A percentile compares a stretch with the other conserved stretches of the same genome.
These are phyloP conservation scores for Chitala chitala DNA, from an alignment of 2,113 vertebrate genomes.

Conservation along the genomic window DNA sequence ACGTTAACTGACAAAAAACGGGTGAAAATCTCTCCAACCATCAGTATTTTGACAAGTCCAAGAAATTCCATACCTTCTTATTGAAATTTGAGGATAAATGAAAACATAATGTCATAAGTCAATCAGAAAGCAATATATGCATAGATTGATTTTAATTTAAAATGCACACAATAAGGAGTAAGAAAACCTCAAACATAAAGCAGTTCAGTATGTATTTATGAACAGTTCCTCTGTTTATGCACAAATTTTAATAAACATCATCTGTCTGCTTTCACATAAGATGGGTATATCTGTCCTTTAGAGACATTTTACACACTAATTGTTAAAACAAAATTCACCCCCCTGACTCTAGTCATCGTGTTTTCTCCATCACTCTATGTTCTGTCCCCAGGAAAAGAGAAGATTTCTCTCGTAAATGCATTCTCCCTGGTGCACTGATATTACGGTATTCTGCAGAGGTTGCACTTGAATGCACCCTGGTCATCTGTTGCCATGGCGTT, in stretches of 20 bases:
- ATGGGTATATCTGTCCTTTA: background rate
- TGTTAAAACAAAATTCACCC: background rate
- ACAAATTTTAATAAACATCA: background rate
- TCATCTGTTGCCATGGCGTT: constrained; percentile 18
- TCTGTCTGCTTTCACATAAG: background rate
- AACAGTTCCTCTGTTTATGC: too few relatives aligned
- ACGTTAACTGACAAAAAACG: too few relatives aligned
- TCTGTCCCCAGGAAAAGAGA: background rate
- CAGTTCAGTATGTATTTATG: too few relatives aligned
- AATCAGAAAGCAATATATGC: too few relatives aligned
- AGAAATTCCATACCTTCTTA: too few relatives aligned
- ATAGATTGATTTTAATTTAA: too few relatives aligned
- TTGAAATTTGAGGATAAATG: too few relatives aligned
- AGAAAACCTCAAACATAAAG: too few relatives aligned
- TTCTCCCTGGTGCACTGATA: constrained; percentile 4
- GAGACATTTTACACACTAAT: background rate
- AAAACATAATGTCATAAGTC: too few relatives aligned
- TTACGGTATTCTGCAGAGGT: constrained; percentile 14
- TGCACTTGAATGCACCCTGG: constrained; percentile 4
- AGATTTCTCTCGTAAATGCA: background rate
- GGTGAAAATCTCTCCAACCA: too few relatives aligned
- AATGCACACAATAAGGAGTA: too few relatives aligned
- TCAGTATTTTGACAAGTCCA: too few relatives aligned
- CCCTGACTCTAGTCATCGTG: background rate
- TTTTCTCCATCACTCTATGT: background rate